These are phyloP conservation scores for Chrysomallon squamiferum DNA, from an alignment of 1,140 invertebrate species.

Conservation along the genomic window DNA sequence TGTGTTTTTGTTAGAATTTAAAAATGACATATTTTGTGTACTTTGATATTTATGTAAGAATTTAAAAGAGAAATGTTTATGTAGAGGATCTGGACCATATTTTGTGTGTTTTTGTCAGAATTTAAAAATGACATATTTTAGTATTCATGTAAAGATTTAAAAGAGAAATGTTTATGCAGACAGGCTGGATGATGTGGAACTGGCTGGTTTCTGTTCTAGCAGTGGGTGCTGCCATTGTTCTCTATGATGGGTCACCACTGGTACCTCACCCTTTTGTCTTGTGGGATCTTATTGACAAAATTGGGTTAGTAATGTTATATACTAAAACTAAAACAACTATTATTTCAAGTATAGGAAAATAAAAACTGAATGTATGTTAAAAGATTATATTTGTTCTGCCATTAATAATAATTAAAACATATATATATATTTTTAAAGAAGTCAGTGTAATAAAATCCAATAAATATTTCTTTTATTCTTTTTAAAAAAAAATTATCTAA, in stretches of 20 bases:
- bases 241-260: slow-evolving; percentile 71
- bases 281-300: slow-evolving; percentile 68
- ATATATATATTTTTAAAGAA: not conserved
- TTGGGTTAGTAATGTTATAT: slow-evolving; percentile 56
- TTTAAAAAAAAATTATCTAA: no score
- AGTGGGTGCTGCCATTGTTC: slow-evolving; percentile 67
- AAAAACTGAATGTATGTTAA: not conserved
- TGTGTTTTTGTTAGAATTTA: no score
- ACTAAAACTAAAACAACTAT: not conserved
- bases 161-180: slow-evolving; percentile 55
- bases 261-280: slow-evolving; percentile 65
- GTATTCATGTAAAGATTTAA: no score
- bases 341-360: not conserved
- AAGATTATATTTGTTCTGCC: not conserved
- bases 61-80: no score
- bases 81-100: no score
- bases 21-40: no score
- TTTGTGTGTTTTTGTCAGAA: no score
- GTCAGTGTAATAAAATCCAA: no score
- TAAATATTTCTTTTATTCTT: no score
- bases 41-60: no score
- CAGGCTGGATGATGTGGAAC: slow-evolving; percentile 76
- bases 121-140: no score
- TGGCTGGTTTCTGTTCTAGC: slow-evolving; percentile 64
- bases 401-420: not conserved